Base-by-base conservation (phyloP, 2,888 invertebrate species). In the Lacanobia oleracea region DNA sequence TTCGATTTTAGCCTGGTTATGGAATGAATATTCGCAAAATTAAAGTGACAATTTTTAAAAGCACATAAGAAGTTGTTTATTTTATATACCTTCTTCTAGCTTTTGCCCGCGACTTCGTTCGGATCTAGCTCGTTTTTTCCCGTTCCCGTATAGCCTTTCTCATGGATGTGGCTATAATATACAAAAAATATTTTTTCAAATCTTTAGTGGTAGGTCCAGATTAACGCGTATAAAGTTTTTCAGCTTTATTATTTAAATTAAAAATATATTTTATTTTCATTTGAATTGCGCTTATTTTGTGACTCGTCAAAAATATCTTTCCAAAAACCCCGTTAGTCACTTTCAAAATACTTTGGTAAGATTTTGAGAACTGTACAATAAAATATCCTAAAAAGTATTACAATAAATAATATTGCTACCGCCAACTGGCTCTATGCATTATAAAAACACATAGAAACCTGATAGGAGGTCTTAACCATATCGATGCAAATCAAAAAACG, bases 401-500 rank as follows among this genome's bases (percentile, higher is more conserved):
- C 16, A 0, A 45, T 45, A 43, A 40, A 23, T 18, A 37, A 2
- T 56, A 10, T 50, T 54, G 33, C 37, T 48, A 48, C 10, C 27
- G n/a, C 16, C 2, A 60, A 54, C 14, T 60, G 23, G 21, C 43
- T 45, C 27, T 27, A 27, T 27, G 33, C 33, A 33, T 33, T 33
- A 33, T 27, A 27, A 27, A 27, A 27, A 6, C 18, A 43, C 2
- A 53, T 37, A 77, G 23, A 50, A 48, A 76, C 16, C 56, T 57
- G 69, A 63, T 27, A 60, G 40, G 6, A 23, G 14, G 6, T 21
- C 45, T 50, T 45, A 54, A 61, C 33, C 57, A 48, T 63, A 72
- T 72, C 62, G 53, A 69, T 67, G 80, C 75, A 59, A 83, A 81
- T 76, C 53, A 8, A 53, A 50, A 57, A 60, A 50, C 33, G 37